Conservation (phyloP, 2,888 invertebrate species). For the Branchipolynoe longqiensis region DNA sequence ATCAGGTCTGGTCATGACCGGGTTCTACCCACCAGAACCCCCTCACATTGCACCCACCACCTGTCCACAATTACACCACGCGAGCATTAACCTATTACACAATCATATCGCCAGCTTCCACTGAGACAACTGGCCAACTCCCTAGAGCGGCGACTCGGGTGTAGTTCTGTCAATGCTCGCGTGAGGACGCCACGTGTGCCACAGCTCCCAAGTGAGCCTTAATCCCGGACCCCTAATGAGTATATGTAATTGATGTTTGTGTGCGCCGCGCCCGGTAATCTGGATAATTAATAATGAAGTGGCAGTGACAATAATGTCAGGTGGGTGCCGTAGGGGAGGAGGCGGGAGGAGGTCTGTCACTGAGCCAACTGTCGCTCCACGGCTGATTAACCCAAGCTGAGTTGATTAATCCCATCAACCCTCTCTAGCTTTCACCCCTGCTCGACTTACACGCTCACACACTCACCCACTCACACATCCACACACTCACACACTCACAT, state of each 20-base stretch:
- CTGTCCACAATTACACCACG: too few species aligned
- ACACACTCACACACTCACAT: too few species aligned
- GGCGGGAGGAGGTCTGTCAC: conserved; percentile 29
- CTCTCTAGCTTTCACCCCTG: too few species aligned
- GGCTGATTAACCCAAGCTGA: conserved; percentile 32
- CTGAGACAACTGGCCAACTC: too few species aligned
- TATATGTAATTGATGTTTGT: conserved; percentile 24
- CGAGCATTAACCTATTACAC: too few species aligned
- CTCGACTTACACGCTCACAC: too few species aligned
- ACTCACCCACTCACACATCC: too few species aligned
- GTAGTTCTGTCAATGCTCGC: conserved; percentile 21
- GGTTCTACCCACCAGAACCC: too few species aligned
- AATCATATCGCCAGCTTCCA: too few species aligned
- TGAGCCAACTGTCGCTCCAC: conserved; percentile 47
- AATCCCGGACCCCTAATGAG: conserved; percentile 31
- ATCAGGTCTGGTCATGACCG: too few species aligned
- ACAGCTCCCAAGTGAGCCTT: conserved; percentile 19
- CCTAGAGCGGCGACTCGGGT: too few species aligned
- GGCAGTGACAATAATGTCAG: conserved; percentile 51
- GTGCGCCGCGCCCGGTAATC: conserved; percentile 36
- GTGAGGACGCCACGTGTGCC: conserved; percentile 7
- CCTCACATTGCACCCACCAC: too few species aligned
- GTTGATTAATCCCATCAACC: conserved; percentile 52
- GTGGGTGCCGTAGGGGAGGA: neutral
- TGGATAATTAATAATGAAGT: conserved; percentile 52